These are phyloP conservation scores for Cydia splendana DNA, from an alignment of 1,140 invertebrate genomes.

Conservation along the genomic window DNA sequence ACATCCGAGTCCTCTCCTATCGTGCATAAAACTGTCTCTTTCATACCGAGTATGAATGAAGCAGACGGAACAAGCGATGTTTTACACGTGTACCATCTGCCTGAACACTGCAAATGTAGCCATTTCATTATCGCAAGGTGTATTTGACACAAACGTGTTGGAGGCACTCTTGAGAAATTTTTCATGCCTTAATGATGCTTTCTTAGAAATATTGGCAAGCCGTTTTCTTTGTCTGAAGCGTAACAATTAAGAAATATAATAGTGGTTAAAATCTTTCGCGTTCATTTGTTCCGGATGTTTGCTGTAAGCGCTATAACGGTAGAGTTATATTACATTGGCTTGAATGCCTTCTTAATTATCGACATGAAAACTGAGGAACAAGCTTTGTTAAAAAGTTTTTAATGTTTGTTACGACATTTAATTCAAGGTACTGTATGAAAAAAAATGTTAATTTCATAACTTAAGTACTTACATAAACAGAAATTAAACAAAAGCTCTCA, in stretches of 20 bases:
- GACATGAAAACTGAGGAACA: background rate
- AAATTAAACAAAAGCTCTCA: background rate
- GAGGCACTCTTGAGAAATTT: constrained; percentile 6
- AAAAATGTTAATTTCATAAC: background rate
- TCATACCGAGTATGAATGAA: background rate
- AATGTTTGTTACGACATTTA: background rate
- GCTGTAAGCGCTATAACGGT: background rate
- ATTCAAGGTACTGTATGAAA: background rate
- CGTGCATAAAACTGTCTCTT: background rate
- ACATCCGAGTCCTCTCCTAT: background rate
- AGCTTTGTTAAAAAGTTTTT: background rate
- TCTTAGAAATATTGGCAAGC: constrained; percentile 11
- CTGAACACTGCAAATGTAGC: background rate
- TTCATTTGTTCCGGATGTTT: constrained; percentile 5
- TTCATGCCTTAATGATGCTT: constrained; percentile 19
- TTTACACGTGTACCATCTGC: constrained; percentile 5
- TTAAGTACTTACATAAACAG: background rate
- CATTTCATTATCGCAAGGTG: constrained; percentile 18
- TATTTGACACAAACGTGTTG: constrained; percentile 16
- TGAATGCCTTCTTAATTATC: background rate
- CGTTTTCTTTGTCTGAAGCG: constrained; percentile 14
- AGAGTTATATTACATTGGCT: constrained; percentile 1
- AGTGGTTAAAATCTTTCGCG: constrained; percentile 7
- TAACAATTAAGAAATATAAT: constrained; percentile 21
- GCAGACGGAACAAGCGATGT: constrained; percentile 1